Conservation (phyloP, 2,797 vertebrate genomes). For the Halcyon smyrnensis region DNA sequence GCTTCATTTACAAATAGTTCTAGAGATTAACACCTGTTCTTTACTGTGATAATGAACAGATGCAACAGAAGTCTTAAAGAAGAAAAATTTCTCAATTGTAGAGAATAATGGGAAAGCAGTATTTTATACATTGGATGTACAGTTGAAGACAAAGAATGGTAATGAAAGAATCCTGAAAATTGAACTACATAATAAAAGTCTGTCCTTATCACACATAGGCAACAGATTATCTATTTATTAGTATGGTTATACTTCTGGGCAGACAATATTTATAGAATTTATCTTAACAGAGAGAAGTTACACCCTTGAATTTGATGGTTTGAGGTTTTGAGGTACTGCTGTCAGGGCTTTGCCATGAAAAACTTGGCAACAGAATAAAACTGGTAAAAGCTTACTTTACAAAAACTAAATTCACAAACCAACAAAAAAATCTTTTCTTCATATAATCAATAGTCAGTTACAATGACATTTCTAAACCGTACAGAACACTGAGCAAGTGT, state of each 20-base stretch:
- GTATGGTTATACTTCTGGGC: neutral
- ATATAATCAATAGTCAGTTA: neutral
- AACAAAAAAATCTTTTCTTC: neutral
- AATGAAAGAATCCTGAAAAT: neutral
- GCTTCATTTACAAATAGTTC: neutral
- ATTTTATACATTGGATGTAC: neutral
- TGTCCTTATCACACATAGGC: neutral
- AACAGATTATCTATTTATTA: neutral
- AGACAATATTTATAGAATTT: neutral
- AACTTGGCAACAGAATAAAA: neutral
- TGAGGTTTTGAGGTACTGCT: neutral
- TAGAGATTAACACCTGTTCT: neutral
- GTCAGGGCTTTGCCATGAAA: neutral
- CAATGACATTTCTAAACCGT: neutral
- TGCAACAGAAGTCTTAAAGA: neutral
- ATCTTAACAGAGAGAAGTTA: neutral
- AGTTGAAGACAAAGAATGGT: neutral
- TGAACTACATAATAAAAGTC: neutral
- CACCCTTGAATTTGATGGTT: rapidly evolving
- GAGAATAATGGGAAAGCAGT: neutral
- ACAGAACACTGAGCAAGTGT: neutral
- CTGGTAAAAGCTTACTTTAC: neutral
- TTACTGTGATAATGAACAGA: neutral
- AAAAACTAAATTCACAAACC: neutral
- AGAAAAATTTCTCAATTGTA: neutral